These are phyloP conservation scores for Tachina fera DNA, from an alignment of 2,888 invertebrate genomes.

Conservation along the genomic window DNA sequence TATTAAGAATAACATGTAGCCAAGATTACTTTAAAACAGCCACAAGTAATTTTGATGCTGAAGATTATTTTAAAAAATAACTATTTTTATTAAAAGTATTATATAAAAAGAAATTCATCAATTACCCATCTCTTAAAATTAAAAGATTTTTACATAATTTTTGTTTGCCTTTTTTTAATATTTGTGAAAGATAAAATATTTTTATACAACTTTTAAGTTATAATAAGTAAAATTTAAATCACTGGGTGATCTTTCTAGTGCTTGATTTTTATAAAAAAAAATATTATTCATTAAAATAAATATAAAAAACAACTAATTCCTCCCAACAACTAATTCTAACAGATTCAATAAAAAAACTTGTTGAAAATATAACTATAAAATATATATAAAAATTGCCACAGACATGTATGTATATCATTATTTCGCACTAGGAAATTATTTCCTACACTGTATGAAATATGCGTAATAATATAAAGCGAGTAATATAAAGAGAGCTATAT, in stretches of 20 bases:
- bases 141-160: constrained; percentile 2
- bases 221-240: neutral
- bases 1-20: constrained; percentile 10
- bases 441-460: too few species aligned
- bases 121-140: neutral
- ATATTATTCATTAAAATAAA: too few species aligned
- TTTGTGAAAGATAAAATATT: neutral
- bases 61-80: neutral
- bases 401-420: too few species aligned
- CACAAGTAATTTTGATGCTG: neutral
- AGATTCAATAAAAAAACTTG: too few species aligned
- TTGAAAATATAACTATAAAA: too few species aligned
- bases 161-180: neutral
- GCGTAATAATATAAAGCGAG: too few species aligned
- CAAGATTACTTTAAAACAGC: constrained; percentile 20
- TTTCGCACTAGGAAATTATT: too few species aligned
- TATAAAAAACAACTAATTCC: too few species aligned
- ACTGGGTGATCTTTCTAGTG: neutral
- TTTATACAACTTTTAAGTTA: neutral
- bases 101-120: neutral
- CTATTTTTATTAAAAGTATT: constrained; percentile 40
- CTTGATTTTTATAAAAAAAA: neutral
- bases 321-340: too few species aligned
- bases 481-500: too few species aligned
- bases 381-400: too few species aligned